phyloP scores from a whole-genome alignment of 1,140 invertebrate genomes.

The Belonocnema kinseyi region DNA sequence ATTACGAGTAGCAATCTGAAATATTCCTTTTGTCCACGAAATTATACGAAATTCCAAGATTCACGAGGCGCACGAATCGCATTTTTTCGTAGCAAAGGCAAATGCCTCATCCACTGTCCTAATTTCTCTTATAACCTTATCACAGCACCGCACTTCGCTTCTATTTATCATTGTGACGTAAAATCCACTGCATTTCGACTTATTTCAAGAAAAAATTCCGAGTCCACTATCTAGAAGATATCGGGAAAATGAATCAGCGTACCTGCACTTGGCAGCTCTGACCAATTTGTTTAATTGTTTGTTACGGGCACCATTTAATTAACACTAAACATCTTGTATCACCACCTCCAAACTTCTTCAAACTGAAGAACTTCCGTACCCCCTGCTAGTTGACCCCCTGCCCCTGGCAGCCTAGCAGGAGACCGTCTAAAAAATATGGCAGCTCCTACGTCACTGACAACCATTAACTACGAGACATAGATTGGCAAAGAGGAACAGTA shows the following conservation, averaged over 20 bases:
- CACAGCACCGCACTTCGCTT: conserved; percentile 42
- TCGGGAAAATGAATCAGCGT: conserved; percentile 47
- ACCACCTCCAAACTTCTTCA: conserved; percentile 55
- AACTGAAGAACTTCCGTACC: conserved; percentile 39
- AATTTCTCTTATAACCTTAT: conserved; percentile 54
- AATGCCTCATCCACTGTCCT: conserved; percentile 34
- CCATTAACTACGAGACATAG: conserved; percentile 40
- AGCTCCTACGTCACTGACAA: conserved; percentile 65
- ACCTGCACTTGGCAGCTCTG: conserved; percentile 52
- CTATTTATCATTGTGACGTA: conserved; percentile 41
- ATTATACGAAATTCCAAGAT: neutral
- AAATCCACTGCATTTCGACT: conserved; percentile 37
- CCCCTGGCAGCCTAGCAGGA: conserved; percentile 61
- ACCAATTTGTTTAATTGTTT: conserved; percentile 56
- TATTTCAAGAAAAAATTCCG: conserved; percentile 35
- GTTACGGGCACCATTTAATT: conserved; percentile 65
- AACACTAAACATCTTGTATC: conserved; percentile 65
- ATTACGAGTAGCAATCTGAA: conserved; percentile 36
- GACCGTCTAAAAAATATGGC: conserved; percentile 69
- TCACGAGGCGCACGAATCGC: conserved; percentile 19
- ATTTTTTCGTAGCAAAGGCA: conserved; percentile 19
- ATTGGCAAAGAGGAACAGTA: conserved; percentile 10
- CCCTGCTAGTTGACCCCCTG: conserved; percentile 69
- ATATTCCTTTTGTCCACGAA: conserved; percentile 33
- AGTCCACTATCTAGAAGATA: conserved; percentile 40